phyloP scores from a whole-genome alignment of 2,888 invertebrate genomes.

The Lagria hirta region DNA sequence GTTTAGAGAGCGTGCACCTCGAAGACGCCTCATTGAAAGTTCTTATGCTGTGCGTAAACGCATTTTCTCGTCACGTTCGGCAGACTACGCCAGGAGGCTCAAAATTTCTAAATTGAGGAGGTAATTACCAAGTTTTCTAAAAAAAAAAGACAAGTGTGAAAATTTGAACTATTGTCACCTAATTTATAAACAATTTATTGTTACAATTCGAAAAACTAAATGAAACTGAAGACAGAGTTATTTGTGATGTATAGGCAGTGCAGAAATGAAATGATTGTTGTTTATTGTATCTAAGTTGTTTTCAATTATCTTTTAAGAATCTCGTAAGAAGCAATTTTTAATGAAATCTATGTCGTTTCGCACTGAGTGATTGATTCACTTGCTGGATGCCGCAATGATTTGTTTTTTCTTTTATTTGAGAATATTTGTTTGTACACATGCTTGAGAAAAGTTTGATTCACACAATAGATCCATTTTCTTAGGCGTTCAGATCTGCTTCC shows the following conservation, averaged over 20 bases:
- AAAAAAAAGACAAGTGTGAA: conserved; percentile 13
- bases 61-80: conserved; percentile 47
- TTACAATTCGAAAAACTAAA: conserved; percentile 4
- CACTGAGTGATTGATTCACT: too few relatives aligned
- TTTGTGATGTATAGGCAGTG: conserved; percentile 9
- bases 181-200: conserved; percentile 17
- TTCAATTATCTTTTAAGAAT: too few relatives aligned
- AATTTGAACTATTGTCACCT: conserved; percentile 17
- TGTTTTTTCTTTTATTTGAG: too few relatives aligned
- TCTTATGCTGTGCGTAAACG: conserved; percentile 61
- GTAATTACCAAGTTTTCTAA: conserved; percentile 42
- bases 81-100: conserved; percentile 52
- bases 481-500: too few relatives aligned
- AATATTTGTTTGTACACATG: too few relatives aligned
- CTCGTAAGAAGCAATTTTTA: too few relatives aligned
- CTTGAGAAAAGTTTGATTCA: too few relatives aligned
- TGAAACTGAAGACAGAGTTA: conserved; percentile 10
- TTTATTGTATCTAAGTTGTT: conserved; percentile 10
- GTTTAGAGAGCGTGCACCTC: conserved; percentile 59
- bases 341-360: too few relatives aligned
- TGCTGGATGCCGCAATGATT: too few relatives aligned
- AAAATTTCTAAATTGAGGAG: conserved; percentile 55
- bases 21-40: conserved; percentile 60
- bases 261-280: conserved; percentile 3
- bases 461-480: too few relatives aligned